Evolutionary conservation across 2,888 invertebrate genomes (phyloP), one percentile per base, ranked within the genome.

Genomic region (Agrochola lota): DNA sequence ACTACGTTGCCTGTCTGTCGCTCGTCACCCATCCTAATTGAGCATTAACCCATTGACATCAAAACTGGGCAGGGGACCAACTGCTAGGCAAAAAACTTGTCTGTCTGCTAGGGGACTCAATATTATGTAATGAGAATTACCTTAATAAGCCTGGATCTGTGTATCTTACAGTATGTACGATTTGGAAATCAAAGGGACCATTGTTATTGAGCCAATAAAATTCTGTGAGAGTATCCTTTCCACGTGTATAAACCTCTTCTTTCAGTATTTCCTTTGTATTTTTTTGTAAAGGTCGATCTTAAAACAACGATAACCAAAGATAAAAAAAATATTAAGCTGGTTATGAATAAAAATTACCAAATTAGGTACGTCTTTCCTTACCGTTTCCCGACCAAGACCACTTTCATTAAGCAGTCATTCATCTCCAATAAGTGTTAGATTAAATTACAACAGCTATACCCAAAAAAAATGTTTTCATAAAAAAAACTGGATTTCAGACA

Each of bases 41-140:
- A 87, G 82, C 83, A 93, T 92, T 93, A 93, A 92, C 92, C 92
- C 89, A 92, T 91, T 93, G 92, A 92, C 91, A 93, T 89, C 84
- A 89, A 88, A 91, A 91, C 82, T 85, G 88, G 70, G 84, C 84
- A 87, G 89, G 91, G 91, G 90, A 86, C 84, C 83, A 77, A 78
- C 76, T 81, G 80, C 26, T 70, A 78, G 82, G 72, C 77, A 70
- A 84, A 81, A 84, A 63, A 67, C 35, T 66, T 15, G 66, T 62
- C 35, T 83, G 62, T n/a, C 30, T 64, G 23, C 40, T 60, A 49
- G 59, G 69, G 62, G 74, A 60, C 69, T 26, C 57, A 49, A 82
- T 59, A 82, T 73, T 73, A 77, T 85, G 40, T 68, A 35, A 71
- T 82, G 49, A 20, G 30, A 64, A 75, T 60, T 71, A 68, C 73